Evolutionary conservation across 2,113 vertebrate genomes (phyloP).

Genomic region (Columba livia): DNA sequence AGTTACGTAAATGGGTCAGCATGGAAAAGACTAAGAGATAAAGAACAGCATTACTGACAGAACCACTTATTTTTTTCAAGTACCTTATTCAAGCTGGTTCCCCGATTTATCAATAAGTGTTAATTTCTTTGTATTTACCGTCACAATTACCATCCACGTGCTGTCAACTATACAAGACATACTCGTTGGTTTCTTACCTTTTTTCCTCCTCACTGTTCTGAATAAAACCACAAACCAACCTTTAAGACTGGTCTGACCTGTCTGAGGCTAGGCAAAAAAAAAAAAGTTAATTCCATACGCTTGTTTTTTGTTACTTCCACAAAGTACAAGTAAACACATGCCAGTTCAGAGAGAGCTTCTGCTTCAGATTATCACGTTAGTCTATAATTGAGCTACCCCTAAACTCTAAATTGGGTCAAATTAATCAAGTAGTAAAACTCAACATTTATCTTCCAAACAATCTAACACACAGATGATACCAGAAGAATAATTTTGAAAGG

Average conservation of each 20-base stretch:
- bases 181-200: not conserved
- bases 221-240: not conserved
- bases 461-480: not conserved
- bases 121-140: not conserved
- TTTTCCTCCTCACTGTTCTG: not conserved
- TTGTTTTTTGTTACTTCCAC: not conserved
- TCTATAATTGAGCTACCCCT: not conserved
- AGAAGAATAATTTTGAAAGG: not conserved
- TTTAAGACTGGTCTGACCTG: not conserved
- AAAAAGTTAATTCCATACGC: not conserved
- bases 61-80: not conserved
- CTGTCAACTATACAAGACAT: not conserved
- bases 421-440: not conserved
- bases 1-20: fast-evolving
- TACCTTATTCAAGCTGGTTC: not conserved
- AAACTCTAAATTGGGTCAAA: not conserved
- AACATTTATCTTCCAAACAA: not conserved
- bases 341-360: not conserved
- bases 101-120: not conserved
- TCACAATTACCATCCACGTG: not conserved
- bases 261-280: not conserved
- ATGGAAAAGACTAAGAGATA: not conserved
- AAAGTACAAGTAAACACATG: not conserved
- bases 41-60: not conserved
- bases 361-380: not conserved